phyloP scores from a whole-genome alignment of 1,140 invertebrate genomes.

The Eciton burchellii region DNA sequence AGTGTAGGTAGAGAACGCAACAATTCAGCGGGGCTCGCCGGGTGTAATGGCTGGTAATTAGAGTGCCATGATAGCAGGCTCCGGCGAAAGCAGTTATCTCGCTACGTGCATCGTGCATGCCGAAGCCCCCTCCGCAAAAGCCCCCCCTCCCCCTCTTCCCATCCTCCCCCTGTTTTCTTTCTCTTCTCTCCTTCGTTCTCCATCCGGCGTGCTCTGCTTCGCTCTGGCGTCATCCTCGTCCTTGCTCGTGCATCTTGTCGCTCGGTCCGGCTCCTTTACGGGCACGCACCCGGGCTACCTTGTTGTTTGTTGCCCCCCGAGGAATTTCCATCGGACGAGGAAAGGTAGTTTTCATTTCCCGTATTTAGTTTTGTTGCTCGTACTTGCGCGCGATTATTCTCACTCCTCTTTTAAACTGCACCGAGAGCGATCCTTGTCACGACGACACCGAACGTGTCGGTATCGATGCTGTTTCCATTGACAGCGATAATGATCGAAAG shows the following conservation, averaged over 20 bases:
- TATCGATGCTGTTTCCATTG: not conserved
- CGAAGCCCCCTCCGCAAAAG: constrained; percentile 66
- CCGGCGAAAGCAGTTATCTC: constrained; percentile 84
- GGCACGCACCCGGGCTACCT: not conserved
- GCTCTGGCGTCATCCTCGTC: not conserved
- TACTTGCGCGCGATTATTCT: not conserved
- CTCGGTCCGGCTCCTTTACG: constrained; percentile 4
- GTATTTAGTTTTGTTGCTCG: not conserved
- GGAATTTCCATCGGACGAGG: not conserved
- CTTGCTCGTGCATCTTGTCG: not conserved
- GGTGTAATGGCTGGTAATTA: constrained; percentile 85
- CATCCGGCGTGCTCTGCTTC: constrained; percentile 19
- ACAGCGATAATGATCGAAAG: constrained; percentile 27
- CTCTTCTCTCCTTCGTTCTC: constrained; percentile 4
- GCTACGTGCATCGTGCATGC: constrained; percentile 84
- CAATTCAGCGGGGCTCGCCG: constrained; percentile 81
- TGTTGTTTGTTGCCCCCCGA: too few relatives aligned
- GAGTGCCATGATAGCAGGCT: constrained; percentile 85
- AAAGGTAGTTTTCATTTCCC: not conserved
- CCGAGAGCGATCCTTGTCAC: not conserved
- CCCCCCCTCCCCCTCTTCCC: constrained; percentile 29
- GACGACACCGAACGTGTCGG: not conserved
- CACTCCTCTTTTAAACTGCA: not conserved
- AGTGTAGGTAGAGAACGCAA: constrained; percentile 82
- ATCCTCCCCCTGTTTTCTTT: constrained; percentile 60